Conservation (phyloP, 1,140 invertebrate species). For the Halyomorpha halys region DNA sequence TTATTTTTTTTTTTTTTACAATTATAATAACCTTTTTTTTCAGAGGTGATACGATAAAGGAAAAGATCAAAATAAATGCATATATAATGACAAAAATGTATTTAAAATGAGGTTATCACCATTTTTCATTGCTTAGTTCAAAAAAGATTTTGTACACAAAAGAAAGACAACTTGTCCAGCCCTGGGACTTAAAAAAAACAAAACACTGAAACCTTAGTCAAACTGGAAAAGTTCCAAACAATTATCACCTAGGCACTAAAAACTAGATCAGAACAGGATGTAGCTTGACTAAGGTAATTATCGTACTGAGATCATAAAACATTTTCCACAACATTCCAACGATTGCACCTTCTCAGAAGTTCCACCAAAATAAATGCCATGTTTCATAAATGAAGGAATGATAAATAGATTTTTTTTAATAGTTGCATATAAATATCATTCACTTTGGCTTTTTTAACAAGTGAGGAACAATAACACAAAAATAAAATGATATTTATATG, state of each 20-base stretch:
- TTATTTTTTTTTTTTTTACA: no score
- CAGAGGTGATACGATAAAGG: no score
- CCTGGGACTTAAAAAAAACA: conserved; percentile 17
- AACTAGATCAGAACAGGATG: conserved; percentile 20
- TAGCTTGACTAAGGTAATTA: conserved; percentile 20
- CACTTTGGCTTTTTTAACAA: conserved; percentile 20
- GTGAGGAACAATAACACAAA: conserved; percentile 23
- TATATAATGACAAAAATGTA: conserved; percentile 27
- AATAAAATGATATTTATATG: conserved; percentile 22
- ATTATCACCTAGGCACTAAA: conserved; percentile 27
- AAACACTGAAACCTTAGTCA: conserved; percentile 18
- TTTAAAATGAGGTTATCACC: conserved; percentile 30
- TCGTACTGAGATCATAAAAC: conserved; percentile 23
- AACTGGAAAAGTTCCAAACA: conserved; percentile 19
- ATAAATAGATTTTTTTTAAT: conserved; percentile 9
- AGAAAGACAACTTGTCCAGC: conserved; percentile 25
- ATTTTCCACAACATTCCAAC: conserved; percentile 19
- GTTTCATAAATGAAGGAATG: conserved; percentile 21
- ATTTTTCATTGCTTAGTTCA: conserved; percentile 29
- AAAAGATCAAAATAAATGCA: conserved; percentile 19
- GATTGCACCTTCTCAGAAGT: conserved; percentile 22
- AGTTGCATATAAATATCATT: conserved; percentile 21
- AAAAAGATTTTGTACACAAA: conserved; percentile 20
- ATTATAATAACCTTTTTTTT: no score
- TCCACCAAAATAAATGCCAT: conserved; percentile 22